Conservation (phyloP, 2,113 vertebrate species). For the Myocastor coypus region DNA sequence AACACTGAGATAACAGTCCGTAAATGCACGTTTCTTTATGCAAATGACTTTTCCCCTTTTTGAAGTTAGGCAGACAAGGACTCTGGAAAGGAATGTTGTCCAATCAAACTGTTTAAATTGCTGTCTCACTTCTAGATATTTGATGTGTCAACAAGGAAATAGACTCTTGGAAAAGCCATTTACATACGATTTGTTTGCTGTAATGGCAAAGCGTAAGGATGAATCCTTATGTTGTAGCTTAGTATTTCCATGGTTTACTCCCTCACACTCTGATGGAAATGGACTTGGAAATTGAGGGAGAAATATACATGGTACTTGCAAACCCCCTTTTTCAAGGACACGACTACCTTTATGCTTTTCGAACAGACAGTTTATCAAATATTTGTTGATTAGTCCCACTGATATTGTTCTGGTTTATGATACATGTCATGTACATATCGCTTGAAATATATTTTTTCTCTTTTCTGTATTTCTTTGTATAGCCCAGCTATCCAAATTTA, state of each 20-base stretch:
- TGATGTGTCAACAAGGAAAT: not conserved
- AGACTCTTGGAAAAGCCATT: not conserved
- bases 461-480: slow-evolving; percentile 5
- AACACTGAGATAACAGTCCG: not conserved
- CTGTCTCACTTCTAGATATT: not conserved
- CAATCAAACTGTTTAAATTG: not conserved
- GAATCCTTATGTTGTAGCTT: not conserved
- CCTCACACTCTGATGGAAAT: not conserved
- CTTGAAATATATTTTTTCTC: not conserved
- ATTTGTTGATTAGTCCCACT: not conserved
- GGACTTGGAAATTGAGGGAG: not conserved
- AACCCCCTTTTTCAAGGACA: not conserved
- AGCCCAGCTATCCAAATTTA: not conserved
- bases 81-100: not conserved
- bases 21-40: not conserved
- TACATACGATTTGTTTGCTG: not conserved
- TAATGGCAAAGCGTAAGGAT: not conserved
- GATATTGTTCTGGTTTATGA: not conserved
- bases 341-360: not conserved
- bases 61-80: not conserved
- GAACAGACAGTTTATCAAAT: slow-evolving; percentile 5
- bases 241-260: not conserved
- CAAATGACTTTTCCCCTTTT: not conserved
- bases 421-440: not conserved
- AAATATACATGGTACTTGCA: not conserved